Conservation (phyloP, 2,888 invertebrate genomes). For the Harmothoe impar region DNA sequence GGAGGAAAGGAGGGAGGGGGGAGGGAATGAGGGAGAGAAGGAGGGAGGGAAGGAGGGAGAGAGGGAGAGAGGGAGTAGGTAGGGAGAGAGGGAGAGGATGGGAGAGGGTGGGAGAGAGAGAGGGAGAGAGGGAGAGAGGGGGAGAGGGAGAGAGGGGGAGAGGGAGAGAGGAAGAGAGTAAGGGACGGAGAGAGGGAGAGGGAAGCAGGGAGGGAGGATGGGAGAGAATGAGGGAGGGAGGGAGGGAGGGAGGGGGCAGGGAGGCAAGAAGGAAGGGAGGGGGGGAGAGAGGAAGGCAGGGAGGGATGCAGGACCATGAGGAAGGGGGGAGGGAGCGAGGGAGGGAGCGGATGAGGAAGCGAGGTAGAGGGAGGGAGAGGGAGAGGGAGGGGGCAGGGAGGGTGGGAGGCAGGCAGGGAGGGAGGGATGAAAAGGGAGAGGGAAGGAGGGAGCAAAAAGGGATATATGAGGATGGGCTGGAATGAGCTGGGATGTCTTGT, state of each 20-base stretch:
- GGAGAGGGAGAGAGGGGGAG: too few species aligned
- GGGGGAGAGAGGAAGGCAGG: conserved; percentile 1
- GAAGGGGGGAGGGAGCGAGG: not conserved
- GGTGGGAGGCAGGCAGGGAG: not conserved
- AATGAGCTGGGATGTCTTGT: too few species aligned
- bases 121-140: not conserved
- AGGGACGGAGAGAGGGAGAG: not conserved
- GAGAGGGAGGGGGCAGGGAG: not conserved
- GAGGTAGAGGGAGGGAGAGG: not conserved
- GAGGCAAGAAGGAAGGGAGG: not conserved
- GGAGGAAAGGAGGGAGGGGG: not conserved
- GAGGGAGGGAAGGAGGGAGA: not conserved
- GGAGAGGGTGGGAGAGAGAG: not conserved
- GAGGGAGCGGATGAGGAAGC: not conserved
- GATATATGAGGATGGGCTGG: too few species aligned
- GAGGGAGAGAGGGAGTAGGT: not conserved
- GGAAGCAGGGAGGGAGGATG: conserved; percentile 12
- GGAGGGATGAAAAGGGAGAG: not conserved
- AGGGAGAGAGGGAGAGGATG: not conserved
- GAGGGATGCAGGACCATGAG: not conserved
- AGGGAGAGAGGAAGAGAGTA: not conserved
- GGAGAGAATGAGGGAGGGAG: not conserved
- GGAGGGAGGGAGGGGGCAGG: conserved; percentile 17
- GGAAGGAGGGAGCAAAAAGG: too few species aligned
- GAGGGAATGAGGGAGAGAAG: not conserved